These are phyloP conservation scores for Gambusia affinis DNA, from an alignment of 2,113 vertebrate species.

Conservation along the genomic window DNA sequence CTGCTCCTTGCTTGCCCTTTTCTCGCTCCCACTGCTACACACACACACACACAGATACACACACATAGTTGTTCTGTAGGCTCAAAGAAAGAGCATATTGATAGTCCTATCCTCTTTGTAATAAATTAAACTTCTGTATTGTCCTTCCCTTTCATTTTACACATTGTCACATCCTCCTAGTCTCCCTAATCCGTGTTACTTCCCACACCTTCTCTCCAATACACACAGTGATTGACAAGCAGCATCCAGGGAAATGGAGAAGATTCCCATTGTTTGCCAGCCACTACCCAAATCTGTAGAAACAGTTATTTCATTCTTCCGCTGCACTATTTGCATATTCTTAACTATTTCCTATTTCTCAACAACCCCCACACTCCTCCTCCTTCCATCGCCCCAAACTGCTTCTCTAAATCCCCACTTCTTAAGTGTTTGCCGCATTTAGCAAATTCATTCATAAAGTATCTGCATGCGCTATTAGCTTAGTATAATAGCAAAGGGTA, in stretches of 20 bases:
- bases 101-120: constrained; percentile 81
- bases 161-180: constrained; percentile 85
- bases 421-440: constrained; percentile 92
- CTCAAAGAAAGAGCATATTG: constrained; percentile 77
- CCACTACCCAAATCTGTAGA: constrained; percentile 84
- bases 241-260: constrained; percentile 79
- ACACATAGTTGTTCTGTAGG: constrained; percentile 57
- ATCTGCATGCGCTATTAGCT: constrained; percentile 96
- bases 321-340: constrained; percentile 91
- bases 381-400: constrained; percentile 27
- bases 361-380: constrained; percentile 63
- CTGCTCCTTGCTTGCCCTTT: not conserved
- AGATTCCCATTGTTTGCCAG: constrained; percentile 85
- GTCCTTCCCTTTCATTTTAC: constrained; percentile 83
- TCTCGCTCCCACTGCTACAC: constrained; percentile 1
- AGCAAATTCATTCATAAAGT: constrained; percentile 94
- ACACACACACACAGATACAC: constrained; percentile 1
- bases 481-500: constrained; percentile 86
- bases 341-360: constrained; percentile 91
- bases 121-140: constrained; percentile 84
- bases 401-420: constrained; percentile 71
- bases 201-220: constrained; percentile 27
- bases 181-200: constrained; percentile 68
- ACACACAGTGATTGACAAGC: constrained; percentile 84
- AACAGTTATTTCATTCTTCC: constrained; percentile 86